Percentiles rank a stretch among this genome's conserved stretches.
Evolutionary conservation across 1,140 invertebrate genomes (phyloP).

Genomic region (Chironomus tepperi): DNA sequence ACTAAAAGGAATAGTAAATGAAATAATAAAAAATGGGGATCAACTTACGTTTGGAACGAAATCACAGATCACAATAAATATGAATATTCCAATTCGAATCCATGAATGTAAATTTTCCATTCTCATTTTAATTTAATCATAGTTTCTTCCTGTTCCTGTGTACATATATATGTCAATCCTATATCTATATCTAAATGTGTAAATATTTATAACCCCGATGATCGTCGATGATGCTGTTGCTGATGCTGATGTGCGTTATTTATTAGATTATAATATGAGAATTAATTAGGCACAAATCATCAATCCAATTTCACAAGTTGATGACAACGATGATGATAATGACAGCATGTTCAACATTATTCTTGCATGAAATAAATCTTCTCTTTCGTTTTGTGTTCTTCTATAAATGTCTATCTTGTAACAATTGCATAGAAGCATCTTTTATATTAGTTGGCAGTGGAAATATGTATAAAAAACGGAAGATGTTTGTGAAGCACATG

Average conservation of each 20-base stretch:
- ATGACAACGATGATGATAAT: slow-evolving; percentile 4
- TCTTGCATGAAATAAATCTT: background rate
- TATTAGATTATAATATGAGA: background rate
- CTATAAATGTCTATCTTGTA: slow-evolving; percentile 9
- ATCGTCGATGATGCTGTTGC: too few relatives aligned
- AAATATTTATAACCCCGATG: background rate
- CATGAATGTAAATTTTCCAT: slow-evolving; percentile 14
- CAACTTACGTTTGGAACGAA: slow-evolving; percentile 12
- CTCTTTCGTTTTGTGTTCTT: background rate
- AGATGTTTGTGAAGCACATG: background rate
- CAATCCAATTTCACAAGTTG: background rate
- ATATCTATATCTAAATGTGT: background rate
- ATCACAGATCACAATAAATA: background rate
- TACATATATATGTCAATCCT: background rate
- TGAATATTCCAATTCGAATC: slow-evolving; percentile 18
- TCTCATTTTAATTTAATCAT: slow-evolving; percentile 23
- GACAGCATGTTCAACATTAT: background rate
- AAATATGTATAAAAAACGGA: background rate
- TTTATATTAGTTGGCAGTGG: background rate
- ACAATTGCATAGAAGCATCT: slow-evolving; percentile 12
- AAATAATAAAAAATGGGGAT: background rate
- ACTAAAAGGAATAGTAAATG: too few relatives aligned
- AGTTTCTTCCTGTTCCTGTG: slow-evolving; percentile 17
- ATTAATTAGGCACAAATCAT: slow-evolving; percentile 5
- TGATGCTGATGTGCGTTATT: background rate